A percentile compares a stretch with the other conserved stretches of the same genome.
Conservation (phyloP, 2,113 vertebrate species). For the Hoplias malabaricus region DNA sequence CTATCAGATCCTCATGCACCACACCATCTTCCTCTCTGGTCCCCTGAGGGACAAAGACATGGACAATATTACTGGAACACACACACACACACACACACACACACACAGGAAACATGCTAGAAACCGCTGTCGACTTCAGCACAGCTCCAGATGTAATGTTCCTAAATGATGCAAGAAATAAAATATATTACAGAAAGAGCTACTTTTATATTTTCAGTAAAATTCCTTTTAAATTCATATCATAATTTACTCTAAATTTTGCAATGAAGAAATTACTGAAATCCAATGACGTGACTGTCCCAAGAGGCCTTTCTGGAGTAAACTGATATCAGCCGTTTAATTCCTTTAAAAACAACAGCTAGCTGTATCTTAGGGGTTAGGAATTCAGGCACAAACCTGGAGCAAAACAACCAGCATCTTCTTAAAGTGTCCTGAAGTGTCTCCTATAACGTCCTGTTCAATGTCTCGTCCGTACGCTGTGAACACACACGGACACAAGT, state of each 20-base stretch:
- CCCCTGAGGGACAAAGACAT: slow-evolving; percentile 72
- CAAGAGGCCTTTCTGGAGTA: no score
- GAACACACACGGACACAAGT: neutral
- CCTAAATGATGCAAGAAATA: no score
- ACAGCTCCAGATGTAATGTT: no score
- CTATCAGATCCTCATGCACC: slow-evolving; percentile 87
- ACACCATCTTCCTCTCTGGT: slow-evolving; percentile 88
- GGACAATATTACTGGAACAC: neutral
- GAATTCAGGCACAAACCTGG: slow-evolving; percentile 75
- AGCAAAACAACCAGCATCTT: slow-evolving; percentile 95
- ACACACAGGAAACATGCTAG: neutral
- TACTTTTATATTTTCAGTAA: no score
- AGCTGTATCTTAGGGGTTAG: no score
- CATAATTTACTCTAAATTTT: no score
- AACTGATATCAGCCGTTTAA: no score
- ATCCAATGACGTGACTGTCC: no score
- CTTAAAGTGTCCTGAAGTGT: slow-evolving; percentile 94
- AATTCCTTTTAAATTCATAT: no score
- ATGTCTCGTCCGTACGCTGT: slow-evolving; percentile 86
- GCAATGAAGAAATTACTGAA: no score
- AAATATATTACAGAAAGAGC: no score
- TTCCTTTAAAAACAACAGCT: no score
- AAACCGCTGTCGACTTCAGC: neutral
- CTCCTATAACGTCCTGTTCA: slow-evolving; percentile 81
- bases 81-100: slow-evolving; percentile 11